Evolutionary conservation across 2,888 invertebrate genomes (phyloP).

Genomic region (Trachelus iudaicus): DNA sequence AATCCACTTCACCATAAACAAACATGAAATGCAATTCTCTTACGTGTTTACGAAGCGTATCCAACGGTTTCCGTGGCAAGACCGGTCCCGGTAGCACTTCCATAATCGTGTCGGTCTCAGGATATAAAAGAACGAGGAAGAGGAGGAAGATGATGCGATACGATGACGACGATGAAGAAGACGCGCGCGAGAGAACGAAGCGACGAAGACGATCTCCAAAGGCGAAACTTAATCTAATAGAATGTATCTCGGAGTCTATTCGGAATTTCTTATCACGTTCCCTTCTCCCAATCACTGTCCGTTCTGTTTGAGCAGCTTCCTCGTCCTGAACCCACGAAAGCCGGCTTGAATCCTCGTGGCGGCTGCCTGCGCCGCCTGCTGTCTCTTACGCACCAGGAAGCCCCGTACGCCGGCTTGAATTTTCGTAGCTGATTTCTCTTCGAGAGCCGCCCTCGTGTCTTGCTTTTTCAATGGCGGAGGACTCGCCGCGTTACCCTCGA

Average conservation of each 20-base stretch:
- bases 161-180: background rate
- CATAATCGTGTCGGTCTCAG: background rate
- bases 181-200: background rate
- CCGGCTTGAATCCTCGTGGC: constrained; percentile 62
- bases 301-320: constrained; percentile 55
- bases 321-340: constrained; percentile 58
- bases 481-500: constrained; percentile 8
- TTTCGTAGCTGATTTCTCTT: constrained; percentile 68
- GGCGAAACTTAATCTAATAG: constrained; percentile 2
- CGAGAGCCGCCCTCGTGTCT: constrained; percentile 33
- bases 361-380: constrained; percentile 59
- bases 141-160: background rate
- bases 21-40: background rate
- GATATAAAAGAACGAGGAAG: background rate
- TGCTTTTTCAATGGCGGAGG: constrained; percentile 27
- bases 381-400: constrained; percentile 71
- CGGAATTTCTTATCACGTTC: constrained; percentile 3
- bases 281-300: constrained; percentile 36
- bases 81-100: background rate
- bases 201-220: background rate
- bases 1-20: background rate
- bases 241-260: constrained; percentile 3
- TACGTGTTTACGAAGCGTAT: background rate
- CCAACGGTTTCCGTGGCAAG: background rate
- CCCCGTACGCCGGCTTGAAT: constrained; percentile 78